Evolutionary conservation across 2,888 invertebrate species (phyloP).

Genomic region (Macroteleia sp.): DNA sequence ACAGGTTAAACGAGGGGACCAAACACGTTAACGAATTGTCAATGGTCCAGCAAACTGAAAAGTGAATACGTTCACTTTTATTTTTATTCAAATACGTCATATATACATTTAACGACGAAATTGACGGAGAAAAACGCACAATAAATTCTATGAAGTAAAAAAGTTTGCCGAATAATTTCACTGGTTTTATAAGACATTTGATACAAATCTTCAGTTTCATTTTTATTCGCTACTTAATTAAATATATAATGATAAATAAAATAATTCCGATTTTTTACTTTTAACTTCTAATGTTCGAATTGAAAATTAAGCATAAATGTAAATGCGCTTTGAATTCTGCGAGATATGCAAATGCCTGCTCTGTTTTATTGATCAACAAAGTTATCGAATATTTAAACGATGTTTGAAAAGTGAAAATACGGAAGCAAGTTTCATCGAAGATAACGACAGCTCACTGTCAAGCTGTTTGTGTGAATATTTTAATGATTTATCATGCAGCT

Average conservation of each 20-base stretch:
- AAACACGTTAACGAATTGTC: no score
- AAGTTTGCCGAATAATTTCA: not conserved
- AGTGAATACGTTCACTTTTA: conserved; percentile 2
- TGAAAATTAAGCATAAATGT: no score
- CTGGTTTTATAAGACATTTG: no score
- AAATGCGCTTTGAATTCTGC: conserved; percentile 2
- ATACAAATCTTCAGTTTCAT: no score
- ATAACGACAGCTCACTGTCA: conserved; percentile 17
- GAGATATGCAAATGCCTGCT: conserved; percentile 19
- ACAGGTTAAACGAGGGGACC: conserved; percentile 8
- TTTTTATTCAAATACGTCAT: not conserved
- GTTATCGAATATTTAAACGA: conserved; percentile 34
- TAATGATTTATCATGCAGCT: conserved; percentile 18
- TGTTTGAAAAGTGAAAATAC: conserved; percentile 23
- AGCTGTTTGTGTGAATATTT: conserved; percentile 40
- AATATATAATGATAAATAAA: no score
- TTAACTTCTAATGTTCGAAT: no score
- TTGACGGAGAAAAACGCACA: not conserved
- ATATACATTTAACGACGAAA: not conserved
- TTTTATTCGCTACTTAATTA: no score
- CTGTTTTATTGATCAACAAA: conserved; percentile 42
- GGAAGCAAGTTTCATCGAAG: conserved; percentile 28
- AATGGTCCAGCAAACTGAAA: conserved; percentile 5
- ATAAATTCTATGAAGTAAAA: not conserved
- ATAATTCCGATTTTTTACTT: no score